Evolutionary conservation across 1,140 invertebrate species (phyloP).

Genomic region (Pseudomyrmex sp.): DNA sequence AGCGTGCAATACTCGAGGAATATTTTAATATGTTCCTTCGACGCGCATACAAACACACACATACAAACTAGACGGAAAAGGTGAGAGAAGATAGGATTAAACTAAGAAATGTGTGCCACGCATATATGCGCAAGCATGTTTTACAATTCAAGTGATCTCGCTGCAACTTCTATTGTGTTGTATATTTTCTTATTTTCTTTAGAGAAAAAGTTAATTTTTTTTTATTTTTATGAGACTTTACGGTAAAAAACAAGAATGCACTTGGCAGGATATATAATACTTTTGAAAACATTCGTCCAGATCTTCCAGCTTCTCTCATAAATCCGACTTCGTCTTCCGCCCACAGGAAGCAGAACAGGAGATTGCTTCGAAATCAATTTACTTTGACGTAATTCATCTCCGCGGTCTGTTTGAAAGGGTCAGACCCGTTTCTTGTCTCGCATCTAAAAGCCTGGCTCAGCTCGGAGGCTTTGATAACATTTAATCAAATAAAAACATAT

Average conservation of each 20-base stretch:
- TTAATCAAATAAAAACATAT: constrained; percentile 26
- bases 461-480: neutral
- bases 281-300: constrained; percentile 40
- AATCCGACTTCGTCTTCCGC: constrained; percentile 71
- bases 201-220: neutral
- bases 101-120: neutral
- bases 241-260: neutral
- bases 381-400: constrained; percentile 81
- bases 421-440: constrained; percentile 38
- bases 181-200: neutral
- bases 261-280: constrained; percentile 42
- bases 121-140: neutral
- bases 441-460: constrained; percentile 17
- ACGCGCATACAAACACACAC: too few species aligned
- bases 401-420: constrained; percentile 73
- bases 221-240: neutral
- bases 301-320: constrained; percentile 44
- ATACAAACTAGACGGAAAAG: neutral
- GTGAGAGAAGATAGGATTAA: constrained; percentile 16
- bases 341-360: constrained; percentile 79
- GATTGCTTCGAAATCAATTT: constrained; percentile 82
- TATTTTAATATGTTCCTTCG: constrained; percentile 29
- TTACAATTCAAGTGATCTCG: constrained; percentile 30
- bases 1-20: constrained; percentile 39
- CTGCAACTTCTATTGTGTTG: neutral